Base-by-base conservation (phyloP, 2,113 vertebrate species). In the Pangasianodon hypophthalmus region DNA sequence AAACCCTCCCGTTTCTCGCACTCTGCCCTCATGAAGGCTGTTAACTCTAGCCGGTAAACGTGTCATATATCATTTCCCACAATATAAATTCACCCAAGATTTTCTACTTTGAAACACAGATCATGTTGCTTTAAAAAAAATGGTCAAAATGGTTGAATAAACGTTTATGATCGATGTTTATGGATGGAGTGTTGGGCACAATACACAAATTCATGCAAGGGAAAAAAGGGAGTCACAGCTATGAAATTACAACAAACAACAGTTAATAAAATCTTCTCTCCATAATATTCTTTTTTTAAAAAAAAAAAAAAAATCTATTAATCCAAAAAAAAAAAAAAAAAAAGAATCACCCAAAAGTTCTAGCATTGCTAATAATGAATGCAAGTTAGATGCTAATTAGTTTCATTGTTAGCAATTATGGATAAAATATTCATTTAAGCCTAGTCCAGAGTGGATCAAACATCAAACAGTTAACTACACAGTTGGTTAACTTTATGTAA, bases 1-100 rank as follows among this genome's bases (percentile, higher is more conserved):
- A 87, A 89, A 69, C 62, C 90, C 92, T 92, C 84, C 85, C 86
- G 18, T 92, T 92, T 94, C 93, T 92, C 90, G 92, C 87, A 54
- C 90, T 89, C 67, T 18, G 50, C 90, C 91, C 88, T 88, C 21
- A 56, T 32, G 56, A 9, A 84, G 88, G 29, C 46, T n/a, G 44
- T 80, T 67, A 60, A 88, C 58, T 41, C 60, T 75, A 62, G 87
- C 41, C 24, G 71, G 87, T 24, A 4, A 48, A 82, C 11, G 48
- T 54, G 14, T 82, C 86, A 56, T 83, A 86, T 4, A 56, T 75
- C 64, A 69, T 46, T 87, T 88, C 58, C 24, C 81, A 75, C 56
- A 73, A 44, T 56, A 50, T 10, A 58, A 44, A 46, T 16, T 83
- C n/a, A 32, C 60, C 7, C 56, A 48, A 46, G 37, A 81, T 8